These are phyloP conservation scores for Syngnathus scovelli DNA, from an alignment of 2,113 vertebrate genomes.

Conservation along the genomic window DNA sequence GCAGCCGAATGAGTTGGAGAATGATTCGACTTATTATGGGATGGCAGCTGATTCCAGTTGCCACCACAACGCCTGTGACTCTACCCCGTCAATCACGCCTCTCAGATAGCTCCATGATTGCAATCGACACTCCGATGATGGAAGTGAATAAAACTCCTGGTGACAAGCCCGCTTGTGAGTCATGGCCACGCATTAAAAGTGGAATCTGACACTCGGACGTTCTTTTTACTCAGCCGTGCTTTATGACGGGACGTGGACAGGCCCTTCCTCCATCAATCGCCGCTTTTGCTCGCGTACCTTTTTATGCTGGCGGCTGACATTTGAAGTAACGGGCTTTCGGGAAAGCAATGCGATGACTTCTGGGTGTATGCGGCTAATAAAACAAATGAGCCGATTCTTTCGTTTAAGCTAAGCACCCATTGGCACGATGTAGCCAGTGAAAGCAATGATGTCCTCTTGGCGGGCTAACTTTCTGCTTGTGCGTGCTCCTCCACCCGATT, in stretches of 20 bases:
- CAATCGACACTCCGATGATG: conserved; percentile 99
- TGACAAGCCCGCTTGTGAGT: conserved; percentile 72
- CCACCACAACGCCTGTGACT: conserved; percentile 5
- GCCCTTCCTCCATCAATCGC: conserved; percentile 82
- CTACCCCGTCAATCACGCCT: conserved; percentile 81
- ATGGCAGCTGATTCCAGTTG: not conserved
- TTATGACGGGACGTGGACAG: conserved; percentile 78
- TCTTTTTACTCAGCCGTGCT: conserved; percentile 89
- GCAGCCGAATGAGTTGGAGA: too few species aligned
- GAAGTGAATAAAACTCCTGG: conserved; percentile 99
- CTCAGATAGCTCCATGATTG: conserved; percentile 97
- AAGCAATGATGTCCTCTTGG: conserved; percentile 24
- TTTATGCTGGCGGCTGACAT: conserved; percentile 24
- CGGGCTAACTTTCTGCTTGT: conserved; percentile 17
- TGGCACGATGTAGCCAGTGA: conserved; percentile 14
- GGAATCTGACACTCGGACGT: conserved; percentile 76
- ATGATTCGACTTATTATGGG: not conserved
- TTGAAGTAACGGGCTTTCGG: conserved; percentile 19
- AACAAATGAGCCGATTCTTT: conserved; percentile 39
- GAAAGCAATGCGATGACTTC: conserved; percentile 17
- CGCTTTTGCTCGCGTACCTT: conserved; percentile 20
- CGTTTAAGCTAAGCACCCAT: conserved; percentile 28
- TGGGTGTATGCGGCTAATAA: conserved; percentile 41
- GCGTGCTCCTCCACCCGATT: conserved; percentile 22
- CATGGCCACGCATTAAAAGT: conserved; percentile 95